A percentile compares a stretch with the other conserved stretches of the same genome.
phyloP scores from a whole-genome alignment of 2,797 vertebrate genomes.

The Thalassophryne amazonica region DNA sequence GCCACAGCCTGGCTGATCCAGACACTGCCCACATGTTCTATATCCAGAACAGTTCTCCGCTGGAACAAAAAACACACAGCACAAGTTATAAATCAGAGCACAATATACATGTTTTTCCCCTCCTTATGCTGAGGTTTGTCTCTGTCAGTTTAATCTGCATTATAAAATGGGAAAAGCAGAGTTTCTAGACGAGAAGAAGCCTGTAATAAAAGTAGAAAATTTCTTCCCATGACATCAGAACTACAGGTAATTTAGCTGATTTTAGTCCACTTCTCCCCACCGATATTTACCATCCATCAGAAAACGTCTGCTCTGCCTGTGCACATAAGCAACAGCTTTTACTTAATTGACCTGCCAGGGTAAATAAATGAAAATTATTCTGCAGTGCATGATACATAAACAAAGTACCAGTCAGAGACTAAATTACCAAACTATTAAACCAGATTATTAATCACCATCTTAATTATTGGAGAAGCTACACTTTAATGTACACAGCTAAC shows the following conservation, averaged over 20 bases:
- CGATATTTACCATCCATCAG: constrained; percentile 3
- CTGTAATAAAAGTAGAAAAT: no score
- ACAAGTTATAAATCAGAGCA: neutral
- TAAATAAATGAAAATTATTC: constrained; percentile 39
- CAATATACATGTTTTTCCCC: no score
- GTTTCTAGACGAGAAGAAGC: no score
- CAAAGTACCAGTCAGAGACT: constrained; percentile 8
- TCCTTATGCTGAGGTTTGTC: no score
- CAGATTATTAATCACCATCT: constrained; percentile 25
- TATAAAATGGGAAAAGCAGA: no score
- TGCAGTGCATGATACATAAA: neutral
- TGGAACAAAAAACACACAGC: constrained; percentile 24
- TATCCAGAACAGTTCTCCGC: constrained; percentile 96
- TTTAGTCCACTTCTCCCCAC: neutral
- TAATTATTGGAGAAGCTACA: constrained; percentile 1
- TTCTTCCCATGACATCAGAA: no score
- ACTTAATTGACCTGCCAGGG: constrained; percentile 41
- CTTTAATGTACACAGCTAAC: constrained; percentile 13
- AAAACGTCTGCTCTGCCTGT: neutral
- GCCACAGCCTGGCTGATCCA: constrained; percentile 95
- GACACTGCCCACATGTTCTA: constrained; percentile 89
- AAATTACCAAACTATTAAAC: constrained; percentile 12
- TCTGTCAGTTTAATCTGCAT: no score
- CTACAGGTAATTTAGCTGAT: neutral
- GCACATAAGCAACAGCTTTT: constrained; percentile 18